phyloP scores from a whole-genome alignment of 2,113 vertebrate genomes.

The Cebidichthys violaceus region DNA sequence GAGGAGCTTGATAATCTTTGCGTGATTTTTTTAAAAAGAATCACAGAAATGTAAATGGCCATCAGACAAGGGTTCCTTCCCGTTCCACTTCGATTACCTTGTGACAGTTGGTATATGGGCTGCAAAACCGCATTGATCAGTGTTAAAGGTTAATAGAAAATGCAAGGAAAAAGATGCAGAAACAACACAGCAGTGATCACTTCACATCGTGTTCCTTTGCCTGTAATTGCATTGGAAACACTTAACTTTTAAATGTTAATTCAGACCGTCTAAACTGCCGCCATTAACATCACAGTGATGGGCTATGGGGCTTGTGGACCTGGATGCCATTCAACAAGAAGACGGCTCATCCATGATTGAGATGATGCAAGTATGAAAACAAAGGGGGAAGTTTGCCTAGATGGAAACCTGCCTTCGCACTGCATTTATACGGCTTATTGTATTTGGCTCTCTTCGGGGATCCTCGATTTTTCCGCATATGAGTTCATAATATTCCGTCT shows the following conservation, averaged over 20 bases:
- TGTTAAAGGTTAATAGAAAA: not conserved
- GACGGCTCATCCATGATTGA: conserved; percentile 34
- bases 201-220: not conserved
- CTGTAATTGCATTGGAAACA: not conserved
- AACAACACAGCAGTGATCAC: not conserved
- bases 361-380: conserved; percentile 12
- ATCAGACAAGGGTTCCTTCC: not conserved
- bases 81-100: not conserved
- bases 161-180: not conserved
- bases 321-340: conserved; percentile 13
- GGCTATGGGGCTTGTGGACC: not conserved
- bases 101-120: not conserved
- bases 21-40: too few relatives aligned
- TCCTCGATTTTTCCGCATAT: conserved; percentile 47
- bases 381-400: not conserved
- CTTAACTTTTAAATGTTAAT: conserved; percentile 28
- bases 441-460: conserved; percentile 36
- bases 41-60: not conserved
- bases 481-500: conserved; percentile 52
- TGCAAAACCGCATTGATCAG: not conserved
- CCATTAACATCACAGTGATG: not conserved
- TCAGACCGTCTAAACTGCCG: conserved; percentile 1
- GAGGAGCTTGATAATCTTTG: too few relatives aligned
- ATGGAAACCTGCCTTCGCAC: conserved; percentile 14
- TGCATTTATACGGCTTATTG: conserved; percentile 16